Base-by-base conservation (phyloP, 2,888 invertebrate species). In the Pollenia griseotomentosa region DNA sequence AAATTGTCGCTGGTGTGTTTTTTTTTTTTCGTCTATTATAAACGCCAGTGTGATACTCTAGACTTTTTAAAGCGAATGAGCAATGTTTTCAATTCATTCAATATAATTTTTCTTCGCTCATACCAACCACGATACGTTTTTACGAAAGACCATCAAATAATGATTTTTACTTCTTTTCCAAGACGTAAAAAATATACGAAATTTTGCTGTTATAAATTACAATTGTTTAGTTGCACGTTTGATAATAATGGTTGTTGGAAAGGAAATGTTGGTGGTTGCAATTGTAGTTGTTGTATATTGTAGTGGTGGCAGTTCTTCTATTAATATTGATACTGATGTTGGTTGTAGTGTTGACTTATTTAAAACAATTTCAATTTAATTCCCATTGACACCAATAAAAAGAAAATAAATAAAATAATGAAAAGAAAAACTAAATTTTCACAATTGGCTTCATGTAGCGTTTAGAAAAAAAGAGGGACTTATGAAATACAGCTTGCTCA, bases 291-390 rank as follows among this genome's bases (percentile, higher is more conserved):
- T 55, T 66, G 12, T 55, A 44, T n/a, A 14, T 63, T 55, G 14
- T 57, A n/a, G 46, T 68, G 48, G 16, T 77, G 48, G 48, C 48
- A n/a, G 40, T 73, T 33, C 0, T 33, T 33, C 33, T 33, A 33
- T 33, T 33, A 33, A 33, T 33, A 16, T 46, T 83, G 33, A 74
- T 82, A 70, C 80, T 88, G 77, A 71, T 82, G 83, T 77, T 85
- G 85, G 71, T 83, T 66, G 48, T 83, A 77, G 79, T 83, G 78
- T 70, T 79, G 77, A 74, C 65, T 65, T 81, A 74, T 75, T 81
- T 74, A 48, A 85, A 88, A 88, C 83, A 90, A 92, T 92, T 90
- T 90, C 91, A 92, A 92, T 91, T 91, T 91, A 91, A 92, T 91
- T 91, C 91, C 91, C 91, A 91, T 91, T 91, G 89, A 91, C 78